A percentile compares a stretch with the other conserved stretches of the same genome.
These are phyloP conservation scores for Dasypolia templi DNA, from an alignment of 2,888 invertebrate species.

Conservation along the genomic window DNA sequence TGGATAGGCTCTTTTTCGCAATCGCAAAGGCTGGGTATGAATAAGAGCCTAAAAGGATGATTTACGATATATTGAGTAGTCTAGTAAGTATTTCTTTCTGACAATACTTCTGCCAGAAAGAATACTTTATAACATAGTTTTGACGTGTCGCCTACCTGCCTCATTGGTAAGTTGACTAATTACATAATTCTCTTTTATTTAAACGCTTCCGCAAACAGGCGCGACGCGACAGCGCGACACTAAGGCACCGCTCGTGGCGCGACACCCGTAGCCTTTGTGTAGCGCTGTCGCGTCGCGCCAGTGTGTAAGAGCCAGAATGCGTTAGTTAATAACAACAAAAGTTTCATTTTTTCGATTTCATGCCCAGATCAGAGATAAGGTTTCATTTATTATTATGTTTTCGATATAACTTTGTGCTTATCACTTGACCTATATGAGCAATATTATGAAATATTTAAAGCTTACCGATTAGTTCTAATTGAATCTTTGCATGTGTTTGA, in stretches of 20 bases:
- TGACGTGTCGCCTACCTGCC: not conserved
- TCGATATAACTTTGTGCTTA: slow-evolving; percentile 53
- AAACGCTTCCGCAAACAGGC: too few species aligned
- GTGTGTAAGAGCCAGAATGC: too few species aligned
- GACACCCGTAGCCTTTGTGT: too few species aligned
- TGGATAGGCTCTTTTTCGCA: not conserved
- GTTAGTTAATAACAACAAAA: slow-evolving; percentile 6
- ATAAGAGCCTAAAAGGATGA: not conserved
- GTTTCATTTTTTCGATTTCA: slow-evolving; percentile 14
- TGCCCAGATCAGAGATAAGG: slow-evolving; percentile 49
- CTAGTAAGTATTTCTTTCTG: not conserved
- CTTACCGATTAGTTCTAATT: slow-evolving; percentile 65
- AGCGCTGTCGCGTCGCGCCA: too few species aligned
- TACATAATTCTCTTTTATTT: not conserved
- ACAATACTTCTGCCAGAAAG: too few species aligned
- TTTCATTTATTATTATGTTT: slow-evolving; percentile 51
- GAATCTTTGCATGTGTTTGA: slow-evolving; percentile 57
- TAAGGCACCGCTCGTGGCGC: too few species aligned
- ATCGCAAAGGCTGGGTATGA: not conserved
- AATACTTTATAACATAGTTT: not conserved
- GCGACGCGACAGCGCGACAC: too few species aligned
- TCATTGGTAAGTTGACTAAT: not conserved
- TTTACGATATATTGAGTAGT: not conserved
- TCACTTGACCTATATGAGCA: slow-evolving; percentile 63
- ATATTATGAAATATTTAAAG: slow-evolving; percentile 61